Evolutionary conservation across 2,113 vertebrate species (phyloP).

Genomic region (Montifringilla adamsi): DNA sequence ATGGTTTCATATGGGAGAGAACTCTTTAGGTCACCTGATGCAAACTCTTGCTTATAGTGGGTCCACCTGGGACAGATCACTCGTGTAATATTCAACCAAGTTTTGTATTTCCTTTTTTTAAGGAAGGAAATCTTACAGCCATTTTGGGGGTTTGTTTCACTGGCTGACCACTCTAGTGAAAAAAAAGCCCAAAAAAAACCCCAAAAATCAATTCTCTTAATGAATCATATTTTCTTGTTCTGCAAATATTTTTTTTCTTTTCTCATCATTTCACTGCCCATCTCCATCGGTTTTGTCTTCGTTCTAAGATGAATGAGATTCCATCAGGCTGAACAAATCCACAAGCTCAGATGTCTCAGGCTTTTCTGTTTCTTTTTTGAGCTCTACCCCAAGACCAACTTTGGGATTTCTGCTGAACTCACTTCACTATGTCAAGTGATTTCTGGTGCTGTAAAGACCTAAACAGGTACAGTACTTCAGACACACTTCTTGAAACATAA

Average conservation of each 20-base stretch:
- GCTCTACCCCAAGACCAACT: rapidly evolving
- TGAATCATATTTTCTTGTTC: background rate
- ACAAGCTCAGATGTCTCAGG: background rate
- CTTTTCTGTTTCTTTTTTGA: background rate
- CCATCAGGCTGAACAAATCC: background rate
- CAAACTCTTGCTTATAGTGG: background rate
- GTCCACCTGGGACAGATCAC: background rate
- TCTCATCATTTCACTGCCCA: background rate
- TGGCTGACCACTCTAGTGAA: background rate
- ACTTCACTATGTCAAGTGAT: background rate
- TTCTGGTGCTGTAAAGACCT: background rate
- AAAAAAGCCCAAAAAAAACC: background rate
- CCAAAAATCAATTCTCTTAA: rapidly evolving
- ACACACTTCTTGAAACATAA: background rate
- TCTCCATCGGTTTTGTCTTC: background rate
- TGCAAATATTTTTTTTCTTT: background rate
- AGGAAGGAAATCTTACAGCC: background rate
- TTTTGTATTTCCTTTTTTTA: background rate
- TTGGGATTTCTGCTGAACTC: background rate
- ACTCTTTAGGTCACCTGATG: background rate
- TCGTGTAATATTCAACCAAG: background rate
- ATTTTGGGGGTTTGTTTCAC: background rate
- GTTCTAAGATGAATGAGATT: background rate
- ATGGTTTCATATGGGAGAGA: background rate
- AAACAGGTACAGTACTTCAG: background rate